Evolutionary conservation across 1,140 invertebrate genomes (phyloP).

Genomic region (Phenacoccus solenopsis): DNA sequence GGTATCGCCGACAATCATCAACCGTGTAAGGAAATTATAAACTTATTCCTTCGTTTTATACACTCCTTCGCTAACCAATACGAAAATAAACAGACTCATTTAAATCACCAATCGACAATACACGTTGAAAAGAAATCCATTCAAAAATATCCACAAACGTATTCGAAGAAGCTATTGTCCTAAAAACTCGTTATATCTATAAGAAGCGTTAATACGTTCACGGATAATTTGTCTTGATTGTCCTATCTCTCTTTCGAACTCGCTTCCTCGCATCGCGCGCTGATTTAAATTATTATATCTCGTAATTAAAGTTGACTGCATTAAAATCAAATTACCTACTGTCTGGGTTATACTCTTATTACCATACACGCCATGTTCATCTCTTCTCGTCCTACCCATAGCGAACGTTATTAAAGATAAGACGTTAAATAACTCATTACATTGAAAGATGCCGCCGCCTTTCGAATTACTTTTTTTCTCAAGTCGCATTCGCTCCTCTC

Average conservation of each 20-base stretch:
- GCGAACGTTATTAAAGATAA: neutral
- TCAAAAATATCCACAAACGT: neutral
- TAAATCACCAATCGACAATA: too few species aligned
- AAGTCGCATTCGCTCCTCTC: too few species aligned
- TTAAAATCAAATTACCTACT: slow-evolving; percentile 15
- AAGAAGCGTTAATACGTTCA: neutral
- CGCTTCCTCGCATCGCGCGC: neutral
- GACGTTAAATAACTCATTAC: neutral
- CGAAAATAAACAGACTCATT: too few species aligned
- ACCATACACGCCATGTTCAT: too few species aligned
- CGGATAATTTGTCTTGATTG: slow-evolving; percentile 13
- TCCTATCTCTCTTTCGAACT: neutral
- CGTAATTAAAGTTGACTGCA: slow-evolving; percentile 16
- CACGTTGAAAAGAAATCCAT: too few species aligned
- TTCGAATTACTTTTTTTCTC: neutral
- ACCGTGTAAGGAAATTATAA: too few species aligned
- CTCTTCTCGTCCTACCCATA: neutral
- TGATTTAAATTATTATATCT: slow-evolving; percentile 11
- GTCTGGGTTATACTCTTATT: neutral
- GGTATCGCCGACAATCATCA: too few species aligned
- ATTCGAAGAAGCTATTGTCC: neutral
- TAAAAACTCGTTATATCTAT: neutral
- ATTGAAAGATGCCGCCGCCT: neutral
- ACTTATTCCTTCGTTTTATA: too few species aligned
- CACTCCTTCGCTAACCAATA: too few species aligned